These are phyloP conservation scores for Catharus ustulatus DNA, from an alignment of 2,797 vertebrate genomes.

Conservation along the genomic window DNA sequence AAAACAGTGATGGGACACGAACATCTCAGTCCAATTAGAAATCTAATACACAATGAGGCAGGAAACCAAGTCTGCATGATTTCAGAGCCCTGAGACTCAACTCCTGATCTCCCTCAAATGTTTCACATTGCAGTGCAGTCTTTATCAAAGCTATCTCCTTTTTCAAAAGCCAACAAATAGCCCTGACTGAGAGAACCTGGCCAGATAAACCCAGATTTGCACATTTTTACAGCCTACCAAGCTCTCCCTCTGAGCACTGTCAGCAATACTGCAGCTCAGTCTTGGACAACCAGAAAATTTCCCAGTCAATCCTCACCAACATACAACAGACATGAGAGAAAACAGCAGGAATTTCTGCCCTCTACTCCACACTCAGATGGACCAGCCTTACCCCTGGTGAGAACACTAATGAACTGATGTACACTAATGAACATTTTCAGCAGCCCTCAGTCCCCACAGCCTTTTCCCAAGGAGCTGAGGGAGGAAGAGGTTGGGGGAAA, in stretches of 20 bases:
- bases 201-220: neutral
- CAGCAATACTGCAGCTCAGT: neutral
- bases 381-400: neutral
- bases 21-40: neutral
- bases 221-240: neutral
- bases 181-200: neutral
- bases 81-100: neutral
- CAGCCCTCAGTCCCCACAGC: neutral
- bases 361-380: neutral
- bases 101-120: neutral
- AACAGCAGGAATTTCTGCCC: neutral
- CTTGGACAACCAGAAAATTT: neutral
- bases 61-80: neutral
- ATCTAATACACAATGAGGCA: neutral
- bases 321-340: fast-evolving
- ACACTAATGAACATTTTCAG: neutral
- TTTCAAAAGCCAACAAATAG: neutral
- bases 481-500: too few relatives aligned
- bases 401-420: neutral
- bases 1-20: neutral
- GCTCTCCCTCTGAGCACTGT: neutral
- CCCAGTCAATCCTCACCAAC: neutral
- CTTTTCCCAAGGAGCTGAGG: neutral
- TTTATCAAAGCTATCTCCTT: neutral
- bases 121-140: neutral